phyloP scores from a whole-genome alignment of 2,888 invertebrate species.

The Perithous albicinctus region DNA sequence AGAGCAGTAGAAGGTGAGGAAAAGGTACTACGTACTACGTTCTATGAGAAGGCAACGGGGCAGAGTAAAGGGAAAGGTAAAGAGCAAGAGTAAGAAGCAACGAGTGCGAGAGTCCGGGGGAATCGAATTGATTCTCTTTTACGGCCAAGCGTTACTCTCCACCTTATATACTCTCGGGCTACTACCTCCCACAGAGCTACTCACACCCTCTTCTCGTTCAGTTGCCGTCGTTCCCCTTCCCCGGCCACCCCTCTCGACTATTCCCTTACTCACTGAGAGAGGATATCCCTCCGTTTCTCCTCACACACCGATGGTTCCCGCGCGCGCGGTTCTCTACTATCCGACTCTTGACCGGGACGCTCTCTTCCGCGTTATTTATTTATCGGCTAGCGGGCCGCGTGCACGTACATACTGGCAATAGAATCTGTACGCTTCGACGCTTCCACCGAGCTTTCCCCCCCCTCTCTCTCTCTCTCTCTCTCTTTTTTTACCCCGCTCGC shows the following conservation, averaged over 20 bases:
- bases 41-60: slow-evolving; percentile 59
- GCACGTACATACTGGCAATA: slow-evolving; percentile 45
- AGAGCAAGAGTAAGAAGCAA: slow-evolving; percentile 34
- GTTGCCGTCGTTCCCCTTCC: slow-evolving; percentile 28
- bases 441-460: slow-evolving; percentile 19
- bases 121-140: slow-evolving; percentile 84
- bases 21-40: slow-evolving; percentile 38
- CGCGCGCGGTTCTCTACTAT: slow-evolving; percentile 22
- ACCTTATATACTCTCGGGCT: slow-evolving; percentile 66
- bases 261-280: slow-evolving; percentile 24
- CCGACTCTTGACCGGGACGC: slow-evolving; percentile 54
- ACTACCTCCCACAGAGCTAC: slow-evolving; percentile 36
- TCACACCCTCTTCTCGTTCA: slow-evolving; percentile 42
- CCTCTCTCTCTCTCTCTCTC: too few relatives aligned
- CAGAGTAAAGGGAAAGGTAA: slow-evolving; percentile 45
- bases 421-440: slow-evolving; percentile 59
- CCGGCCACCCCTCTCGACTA: too few relatives aligned
- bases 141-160: slow-evolving; percentile 80
- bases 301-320: slow-evolving; percentile 14
- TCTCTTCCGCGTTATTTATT: slow-evolving; percentile 64
- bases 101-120: slow-evolving; percentile 62
- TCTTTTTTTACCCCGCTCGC: slow-evolving; percentile 31
- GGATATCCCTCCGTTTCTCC: slow-evolving; percentile 28
- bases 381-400: slow-evolving; percentile 42
- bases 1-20: slow-evolving; percentile 63